phyloP scores from a whole-genome alignment of 2,888 invertebrate genomes.

The Tipula lateralis region DNA sequence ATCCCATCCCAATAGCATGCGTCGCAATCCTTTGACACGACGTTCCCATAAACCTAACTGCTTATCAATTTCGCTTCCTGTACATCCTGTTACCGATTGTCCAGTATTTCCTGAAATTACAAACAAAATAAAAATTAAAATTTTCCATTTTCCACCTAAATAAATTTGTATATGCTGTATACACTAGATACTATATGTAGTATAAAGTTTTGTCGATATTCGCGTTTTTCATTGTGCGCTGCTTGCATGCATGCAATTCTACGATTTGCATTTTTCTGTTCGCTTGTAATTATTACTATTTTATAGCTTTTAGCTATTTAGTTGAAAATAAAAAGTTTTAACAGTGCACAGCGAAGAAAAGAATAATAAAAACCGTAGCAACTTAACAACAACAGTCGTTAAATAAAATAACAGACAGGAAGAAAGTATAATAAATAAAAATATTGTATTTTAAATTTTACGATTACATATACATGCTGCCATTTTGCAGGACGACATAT shows the following conservation, averaged over 20 bases:
- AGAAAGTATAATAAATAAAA: not conserved
- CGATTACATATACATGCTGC: no score
- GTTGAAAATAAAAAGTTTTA: not conserved
- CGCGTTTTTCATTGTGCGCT: not conserved
- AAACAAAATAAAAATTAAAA: not conserved
- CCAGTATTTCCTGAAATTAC: constrained; percentile 44
- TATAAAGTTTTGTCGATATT: not conserved
- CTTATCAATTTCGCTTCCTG: constrained; percentile 71
- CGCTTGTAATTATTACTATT: not conserved
- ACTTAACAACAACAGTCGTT: not conserved
- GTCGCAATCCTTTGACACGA: constrained; percentile 51
- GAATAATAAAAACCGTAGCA: not conserved
- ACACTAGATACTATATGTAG: not conserved
- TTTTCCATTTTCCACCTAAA: not conserved
- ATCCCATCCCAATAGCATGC: constrained; percentile 81
- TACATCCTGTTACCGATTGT: constrained; percentile 61
- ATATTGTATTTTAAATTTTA: no score
- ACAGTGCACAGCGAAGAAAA: not conserved
- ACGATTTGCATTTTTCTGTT: not conserved
- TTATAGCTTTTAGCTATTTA: not conserved
- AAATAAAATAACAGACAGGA: not conserved
- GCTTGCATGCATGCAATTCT: not conserved
- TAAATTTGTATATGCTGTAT: not conserved
- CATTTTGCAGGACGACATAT: no score
- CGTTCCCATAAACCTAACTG: constrained; percentile 86